Conservation (phyloP, 2,797 vertebrate genomes). For the Clarias fuscus region DNA sequence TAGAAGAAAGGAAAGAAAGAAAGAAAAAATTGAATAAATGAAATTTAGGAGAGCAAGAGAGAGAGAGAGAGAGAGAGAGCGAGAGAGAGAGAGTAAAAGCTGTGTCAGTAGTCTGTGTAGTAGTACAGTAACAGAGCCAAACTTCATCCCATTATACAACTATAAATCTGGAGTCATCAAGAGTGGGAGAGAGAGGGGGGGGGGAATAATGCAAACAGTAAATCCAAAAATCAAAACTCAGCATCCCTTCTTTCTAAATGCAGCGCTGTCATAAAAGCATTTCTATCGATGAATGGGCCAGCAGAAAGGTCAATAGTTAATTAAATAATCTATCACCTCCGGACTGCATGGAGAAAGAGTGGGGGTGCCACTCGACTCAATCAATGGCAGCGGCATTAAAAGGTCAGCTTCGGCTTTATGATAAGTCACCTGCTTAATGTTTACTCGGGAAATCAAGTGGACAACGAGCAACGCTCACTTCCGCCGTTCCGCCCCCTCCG, state of each 20-base stretch:
- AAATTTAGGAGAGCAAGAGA: background rate
- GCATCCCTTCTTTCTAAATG: conserved; percentile 79
- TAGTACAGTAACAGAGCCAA: conserved; percentile 50
- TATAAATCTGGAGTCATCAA: conserved; percentile 70
- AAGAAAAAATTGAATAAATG: background rate
- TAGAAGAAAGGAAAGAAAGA: background rate
- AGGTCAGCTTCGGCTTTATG: conserved; percentile 96
- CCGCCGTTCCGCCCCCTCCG: background rate
- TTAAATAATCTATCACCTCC: conserved; percentile 99
- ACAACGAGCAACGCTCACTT: conserved; percentile 42
- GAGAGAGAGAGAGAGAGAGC: conserved; percentile 5
- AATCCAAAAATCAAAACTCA: conserved; percentile 82
- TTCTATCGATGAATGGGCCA: conserved; percentile 92
- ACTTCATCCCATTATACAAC: conserved; percentile 58
- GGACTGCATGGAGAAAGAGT: conserved; percentile 71
- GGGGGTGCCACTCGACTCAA: conserved; percentile 85
- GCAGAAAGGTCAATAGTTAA: conserved; percentile 99
- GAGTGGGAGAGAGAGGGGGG: conserved; percentile 15
- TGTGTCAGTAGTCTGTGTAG: conserved; percentile 13
- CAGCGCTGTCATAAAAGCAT: conserved; percentile 84
- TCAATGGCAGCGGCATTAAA: conserved; percentile 96
- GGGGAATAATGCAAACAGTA: conserved; percentile 64
- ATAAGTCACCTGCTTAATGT: conserved; percentile 86
- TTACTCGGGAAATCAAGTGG: conserved; percentile 72
- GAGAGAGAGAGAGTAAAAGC: conserved; percentile 30